Percentiles rank a stretch among this genome's conserved stretches.
These are phyloP conservation scores for Pseudobourletiella spinata DNA, from an alignment of 1,140 invertebrate genomes.

Conservation along the genomic window DNA sequence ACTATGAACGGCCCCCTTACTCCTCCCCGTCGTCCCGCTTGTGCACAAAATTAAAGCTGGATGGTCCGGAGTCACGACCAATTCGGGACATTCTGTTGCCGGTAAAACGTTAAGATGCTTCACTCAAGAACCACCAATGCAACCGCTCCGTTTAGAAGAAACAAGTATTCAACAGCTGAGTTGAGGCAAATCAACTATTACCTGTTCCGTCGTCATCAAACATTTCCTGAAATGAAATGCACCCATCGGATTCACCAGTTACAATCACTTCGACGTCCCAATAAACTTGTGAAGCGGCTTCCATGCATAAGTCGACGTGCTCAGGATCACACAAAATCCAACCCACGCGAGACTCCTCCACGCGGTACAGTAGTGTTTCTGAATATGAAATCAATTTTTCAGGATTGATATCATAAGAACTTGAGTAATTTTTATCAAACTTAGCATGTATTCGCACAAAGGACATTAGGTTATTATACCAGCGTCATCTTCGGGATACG, in stretches of 20 bases:
- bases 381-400: not conserved
- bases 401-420: no score
- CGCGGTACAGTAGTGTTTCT: conserved; percentile 11
- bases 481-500: conserved; percentile 23
- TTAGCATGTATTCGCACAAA: no score
- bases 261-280: conserved; percentile 28
- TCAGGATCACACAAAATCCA: conserved; percentile 24
- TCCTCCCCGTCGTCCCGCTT: conserved; percentile 26
- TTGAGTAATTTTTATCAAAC: no score
- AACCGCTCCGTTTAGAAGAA: not conserved
- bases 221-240: conserved; percentile 14
- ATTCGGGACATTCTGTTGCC: conserved; percentile 11
- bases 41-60: conserved; percentile 19
- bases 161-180: not conserved
- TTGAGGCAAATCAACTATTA: no score
- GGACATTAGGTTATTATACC: no score
- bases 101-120: no score
- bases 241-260: conserved; percentile 10
- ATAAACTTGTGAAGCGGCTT: not conserved
- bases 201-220: conserved; percentile 17
- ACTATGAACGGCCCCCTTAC: conserved; percentile 22
- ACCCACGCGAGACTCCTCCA: conserved; percentile 3
- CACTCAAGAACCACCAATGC: no score
- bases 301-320: not conserved
- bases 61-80: conserved; percentile 7